Base-by-base conservation (phyloP, 2,113 vertebrate genomes). In the Jaculus jaculus region DNA sequence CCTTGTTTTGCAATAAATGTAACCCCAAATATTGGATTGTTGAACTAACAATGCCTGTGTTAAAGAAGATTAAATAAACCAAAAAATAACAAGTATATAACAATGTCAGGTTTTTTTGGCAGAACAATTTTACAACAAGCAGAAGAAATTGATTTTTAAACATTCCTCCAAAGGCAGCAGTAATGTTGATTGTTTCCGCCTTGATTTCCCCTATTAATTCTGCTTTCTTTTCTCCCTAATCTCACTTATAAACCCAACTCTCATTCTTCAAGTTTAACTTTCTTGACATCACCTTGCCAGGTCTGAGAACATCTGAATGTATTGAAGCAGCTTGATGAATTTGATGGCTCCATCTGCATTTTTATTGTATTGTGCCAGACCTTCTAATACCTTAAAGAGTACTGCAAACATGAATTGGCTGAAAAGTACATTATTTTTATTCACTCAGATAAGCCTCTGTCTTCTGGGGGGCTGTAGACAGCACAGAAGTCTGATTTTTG, bases 21-120 rank as follows among this genome's bases (percentile, higher is more conserved):
- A 96, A 97, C 97, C 97, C 42, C 75, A 75, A 32, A 91, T 74
- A 81, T 96, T 97, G 95, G 58, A 94, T 96, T 98, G 95, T 88
- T 98, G 96, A 97, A 97, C 97, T 98, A 98, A 98, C 97, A 95
- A 84, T 61, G 83, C 80, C 95, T 96, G 84, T 81, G 93, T 95
- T 93, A 87, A 93, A 95, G 63, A 95, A 96, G 80, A 91, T 68
- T 92, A 92, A 98, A 98, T 96, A 98, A 98, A 98, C 34, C 37
- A 72, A 92, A 93, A 87, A 83, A 84, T 83, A 95, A 97, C 97
- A 98, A 97, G 96, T 96, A 84, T 80, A 65, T 20, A 88, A 92
- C 75, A 75, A 75, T 60, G 87, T 97, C 96, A 65, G 77, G 77
- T 68, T 94, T 88, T 97, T 97, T 97, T 97, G 89, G 78, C 96